Percentiles rank a stretch among this genome's conserved stretches.
Evolutionary conservation across 1,140 invertebrate species (phyloP).

Genomic region (Drosophila prosaltans): DNA sequence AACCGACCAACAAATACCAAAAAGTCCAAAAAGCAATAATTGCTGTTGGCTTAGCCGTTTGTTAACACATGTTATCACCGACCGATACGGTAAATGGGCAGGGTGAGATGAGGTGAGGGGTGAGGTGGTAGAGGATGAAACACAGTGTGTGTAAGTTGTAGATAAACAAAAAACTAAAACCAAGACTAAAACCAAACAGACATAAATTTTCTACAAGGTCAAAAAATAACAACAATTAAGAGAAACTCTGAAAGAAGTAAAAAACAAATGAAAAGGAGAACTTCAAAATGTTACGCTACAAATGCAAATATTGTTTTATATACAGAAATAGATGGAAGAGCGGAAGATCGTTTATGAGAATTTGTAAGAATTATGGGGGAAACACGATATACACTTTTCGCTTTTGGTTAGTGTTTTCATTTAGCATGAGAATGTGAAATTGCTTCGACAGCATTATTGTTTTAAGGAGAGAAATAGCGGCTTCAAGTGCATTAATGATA

Average conservation of each 20-base stretch:
- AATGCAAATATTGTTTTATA: conserved; percentile 64
- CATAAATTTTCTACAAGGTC: conserved; percentile 78
- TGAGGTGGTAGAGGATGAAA: neutral
- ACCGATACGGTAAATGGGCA: conserved; percentile 8
- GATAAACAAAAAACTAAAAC: conserved; percentile 58
- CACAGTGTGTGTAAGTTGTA: conserved; percentile 59
- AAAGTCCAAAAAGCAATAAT: conserved; percentile 42
- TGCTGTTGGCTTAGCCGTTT: conserved; percentile 35
- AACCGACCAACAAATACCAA: conserved; percentile 17
- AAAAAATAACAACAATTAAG: conserved; percentile 68
- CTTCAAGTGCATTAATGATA: no score
- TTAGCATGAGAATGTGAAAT: conserved; percentile 51
- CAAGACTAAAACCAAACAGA: conserved; percentile 48
- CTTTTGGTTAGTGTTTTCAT: conserved; percentile 66
- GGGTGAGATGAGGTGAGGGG: neutral
- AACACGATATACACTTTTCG: conserved; percentile 34
- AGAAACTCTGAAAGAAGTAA: conserved; percentile 38
- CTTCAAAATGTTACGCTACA: conserved; percentile 2
- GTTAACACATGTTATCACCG: conserved; percentile 62
- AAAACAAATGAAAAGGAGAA: conserved; percentile 21
- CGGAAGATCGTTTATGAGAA: neutral
- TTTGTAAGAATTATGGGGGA: conserved; percentile 8
- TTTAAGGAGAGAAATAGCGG: no score
- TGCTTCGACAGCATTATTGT: conserved; percentile 13
- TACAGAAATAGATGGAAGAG: conserved; percentile 43